Evolutionary conservation across 2,888 invertebrate genomes (phyloP), one percentile per base, ranked within the genome.

Genomic region (Hirudinaria manillensis): DNA sequence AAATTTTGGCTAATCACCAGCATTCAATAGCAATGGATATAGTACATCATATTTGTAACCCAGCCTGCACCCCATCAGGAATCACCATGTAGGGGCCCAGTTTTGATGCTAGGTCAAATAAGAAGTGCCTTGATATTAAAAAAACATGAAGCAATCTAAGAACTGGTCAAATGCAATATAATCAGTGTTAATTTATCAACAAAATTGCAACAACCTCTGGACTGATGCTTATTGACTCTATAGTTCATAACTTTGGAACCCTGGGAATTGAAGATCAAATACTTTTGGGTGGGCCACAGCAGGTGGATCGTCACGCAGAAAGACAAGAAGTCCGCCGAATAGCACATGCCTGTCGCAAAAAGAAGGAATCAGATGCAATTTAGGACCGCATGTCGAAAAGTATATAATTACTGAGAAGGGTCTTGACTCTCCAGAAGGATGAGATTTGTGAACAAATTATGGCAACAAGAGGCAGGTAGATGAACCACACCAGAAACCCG

Each of bases 401-500:
- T 61, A 7, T 7, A 61, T 13, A 34, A 68, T 36, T 36, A 93
- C 94, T 93, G 82, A 96, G 88, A 77, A 97, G 87, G 82, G 97
- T 89, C 87, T 97, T 97, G 86, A 92, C 93, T 86, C 96, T 90
- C 95, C 96, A 98, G 81, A 98, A 87, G 67, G 95, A 91, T 78
- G 94, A 94, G 75, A 98, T 92, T 87, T 94, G 93, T 75, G 94
- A 88, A 19, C 94, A 93, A 80, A 98, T 92, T 74, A 97, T 89
- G 75, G 95, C 96, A 79, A 97, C 91, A 77, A 96, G 91, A 19
- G 97, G 96, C 82, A 97, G 88, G 86, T 98, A 97, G 80, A 96
- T 93, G 84, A 98, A 96, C 98, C 98, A 98, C 19, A 98, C 97
- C 56, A 98, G 88, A 83, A 95, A 94, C 24, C 96, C 96, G 21